A percentile compares a stretch with the other conserved stretches of the same genome.
Conservation (phyloP, 2,113 vertebrate genomes). For the Melanostigma gelatinosum region DNA sequence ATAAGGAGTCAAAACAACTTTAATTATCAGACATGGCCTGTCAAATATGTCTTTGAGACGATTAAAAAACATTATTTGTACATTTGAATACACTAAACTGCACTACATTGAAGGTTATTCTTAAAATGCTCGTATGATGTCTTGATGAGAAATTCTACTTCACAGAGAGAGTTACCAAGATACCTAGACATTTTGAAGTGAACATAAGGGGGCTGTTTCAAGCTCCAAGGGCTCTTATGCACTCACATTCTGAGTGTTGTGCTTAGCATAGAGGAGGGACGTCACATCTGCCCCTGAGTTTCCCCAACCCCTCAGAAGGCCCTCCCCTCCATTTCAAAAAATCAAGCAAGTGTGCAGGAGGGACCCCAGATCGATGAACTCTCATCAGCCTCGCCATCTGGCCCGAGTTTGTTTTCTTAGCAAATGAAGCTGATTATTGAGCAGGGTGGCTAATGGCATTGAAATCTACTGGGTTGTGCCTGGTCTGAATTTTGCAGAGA, state of each 20-base stretch:
- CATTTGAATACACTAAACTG: slow-evolving; percentile 35
- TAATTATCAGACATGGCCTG: slow-evolving; percentile 53
- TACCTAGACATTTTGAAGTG: slow-evolving; percentile 21
- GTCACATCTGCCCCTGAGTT: slow-evolving; percentile 65
- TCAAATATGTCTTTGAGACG: slow-evolving; percentile 55
- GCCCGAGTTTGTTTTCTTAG: slow-evolving; percentile 80
- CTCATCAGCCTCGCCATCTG: slow-evolving; percentile 82
- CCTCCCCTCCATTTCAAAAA: slow-evolving; percentile 66
- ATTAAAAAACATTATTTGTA: slow-evolving; percentile 53
- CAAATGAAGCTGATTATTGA: slow-evolving; percentile 82
- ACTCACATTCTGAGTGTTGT: slow-evolving; percentile 43
- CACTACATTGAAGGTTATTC: slow-evolving; percentile 36
- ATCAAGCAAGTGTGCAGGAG: slow-evolving; percentile 68
- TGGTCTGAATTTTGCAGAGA: slow-evolving; percentile 60
- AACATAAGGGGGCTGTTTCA: slow-evolving; percentile 25
- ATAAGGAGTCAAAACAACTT: slow-evolving; percentile 56
- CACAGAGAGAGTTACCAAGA: slow-evolving; percentile 15
- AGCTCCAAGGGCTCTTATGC: slow-evolving; percentile 34
- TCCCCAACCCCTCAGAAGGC: slow-evolving; percentile 59
- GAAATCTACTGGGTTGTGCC: slow-evolving; percentile 68
- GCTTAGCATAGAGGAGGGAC: slow-evolving; percentile 39
- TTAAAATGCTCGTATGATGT: slow-evolving; percentile 20
- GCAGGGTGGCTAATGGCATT: slow-evolving; percentile 71
- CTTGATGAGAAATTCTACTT: slow-evolving; percentile 44
- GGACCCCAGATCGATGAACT: slow-evolving; percentile 81